Conservation (phyloP, 2,113 vertebrate species). For the Tetrao urogallus region DNA sequence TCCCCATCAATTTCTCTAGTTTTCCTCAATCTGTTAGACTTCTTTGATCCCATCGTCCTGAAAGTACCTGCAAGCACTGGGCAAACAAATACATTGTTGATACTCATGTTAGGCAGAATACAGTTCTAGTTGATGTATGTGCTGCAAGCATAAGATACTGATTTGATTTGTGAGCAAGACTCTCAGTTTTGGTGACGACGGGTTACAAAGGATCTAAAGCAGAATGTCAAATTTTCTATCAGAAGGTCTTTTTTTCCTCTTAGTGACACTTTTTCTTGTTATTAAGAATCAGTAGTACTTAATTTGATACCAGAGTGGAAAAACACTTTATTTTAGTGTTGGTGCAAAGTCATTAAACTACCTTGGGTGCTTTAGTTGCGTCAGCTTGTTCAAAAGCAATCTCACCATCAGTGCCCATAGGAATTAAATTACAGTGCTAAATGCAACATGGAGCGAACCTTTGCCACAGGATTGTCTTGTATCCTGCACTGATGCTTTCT, state of each 20-base stretch:
- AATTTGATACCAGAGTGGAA: slow-evolving; percentile 14
- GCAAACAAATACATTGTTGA: neutral
- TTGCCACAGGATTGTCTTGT: neutral
- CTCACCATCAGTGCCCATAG: neutral
- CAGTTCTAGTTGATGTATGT: neutral
- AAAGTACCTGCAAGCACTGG: neutral
- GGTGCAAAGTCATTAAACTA: slow-evolving; percentile 29
- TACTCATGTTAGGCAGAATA: neutral
- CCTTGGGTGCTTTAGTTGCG: slow-evolving; percentile 20
- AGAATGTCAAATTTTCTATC: neutral
- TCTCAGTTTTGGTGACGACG: neutral
- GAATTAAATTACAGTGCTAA: slow-evolving; percentile 52
- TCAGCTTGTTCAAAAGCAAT: neutral
- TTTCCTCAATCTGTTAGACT: neutral
- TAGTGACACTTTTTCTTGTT: neutral
- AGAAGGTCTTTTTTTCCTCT: neutral
- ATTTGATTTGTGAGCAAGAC: neutral
- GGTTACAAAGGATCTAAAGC: neutral
- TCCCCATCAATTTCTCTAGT: neutral
- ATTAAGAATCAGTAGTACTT: neutral
- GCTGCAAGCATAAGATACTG: neutral
- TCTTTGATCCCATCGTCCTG: neutral
- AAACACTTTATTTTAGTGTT: slow-evolving; percentile 24
- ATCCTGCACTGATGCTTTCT: slow-evolving; percentile 28
- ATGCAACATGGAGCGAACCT: neutral